Evolutionary conservation across 2,797 vertebrate species (phyloP), one percentile per base, ranked within the genome.

Genomic region (Nothura maculosa): DNA sequence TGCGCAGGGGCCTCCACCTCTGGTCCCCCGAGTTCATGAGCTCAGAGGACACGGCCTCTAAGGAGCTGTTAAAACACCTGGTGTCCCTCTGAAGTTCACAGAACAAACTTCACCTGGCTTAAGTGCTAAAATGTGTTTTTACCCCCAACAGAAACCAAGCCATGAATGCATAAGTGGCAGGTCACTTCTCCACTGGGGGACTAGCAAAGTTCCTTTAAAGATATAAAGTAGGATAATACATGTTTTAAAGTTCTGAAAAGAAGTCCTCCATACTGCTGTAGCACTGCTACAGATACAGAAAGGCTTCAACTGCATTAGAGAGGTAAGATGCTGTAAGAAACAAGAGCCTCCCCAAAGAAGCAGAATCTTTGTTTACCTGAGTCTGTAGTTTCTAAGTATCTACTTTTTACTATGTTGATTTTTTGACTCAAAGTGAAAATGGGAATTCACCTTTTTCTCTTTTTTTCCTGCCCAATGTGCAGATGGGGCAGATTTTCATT

Each of bases 371-470:
- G 97, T 98, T 98, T 97, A 98, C 97, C 89, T 97, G 92, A 72
- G 85, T 89, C 93, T 93, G 73, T 94, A 96, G 94, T 96, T 94
- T 94, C 95, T 86, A 92, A 72, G 85, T 95, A 96, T 81, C 96
- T 97, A 96, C 96, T 97, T 90, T 85, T 94, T 97, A 98, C 80
- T 72, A 62, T 6, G 38, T 92, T 95, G 90, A 76, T 96, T 92
- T 97, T 96, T 98, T 98, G 98, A 98, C 98, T 99, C 98, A 98
- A 96, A 98, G 76, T 98, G 98, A 99, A 98, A 98, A 99, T 98
- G 98, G 99, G 99, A 99, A 99, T 99, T 98, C 98, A 98, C 98
- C 98, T 97, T 97, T 98, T 96, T 98, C 98, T 98, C 98, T 98
- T 95, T 96, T 98, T 98, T 99, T 99, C 99, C 99, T 99, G 98